Evolutionary conservation across 2,113 vertebrate genomes (phyloP).

Genomic region (Trochalopteron elliotii): DNA sequence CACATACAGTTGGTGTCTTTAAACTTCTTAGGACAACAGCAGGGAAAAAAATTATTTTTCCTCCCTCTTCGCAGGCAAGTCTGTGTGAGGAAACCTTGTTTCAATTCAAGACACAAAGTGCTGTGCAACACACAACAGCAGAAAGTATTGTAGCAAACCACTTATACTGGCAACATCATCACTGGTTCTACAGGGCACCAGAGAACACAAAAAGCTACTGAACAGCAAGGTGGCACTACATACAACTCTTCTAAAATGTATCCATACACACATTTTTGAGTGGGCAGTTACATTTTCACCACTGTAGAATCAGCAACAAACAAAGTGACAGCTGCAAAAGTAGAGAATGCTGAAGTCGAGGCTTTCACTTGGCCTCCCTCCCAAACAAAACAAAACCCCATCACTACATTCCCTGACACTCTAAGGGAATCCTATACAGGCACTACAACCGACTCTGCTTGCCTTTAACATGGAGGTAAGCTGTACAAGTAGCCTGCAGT

Average conservation of each 20-base stretch:
- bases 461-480: background rate
- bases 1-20: background rate
- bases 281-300: background rate
- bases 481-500: background rate
- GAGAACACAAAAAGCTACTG: background rate
- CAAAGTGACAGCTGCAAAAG: background rate
- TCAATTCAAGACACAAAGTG: background rate
- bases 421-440: background rate
- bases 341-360: background rate
- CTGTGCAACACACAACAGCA: background rate
- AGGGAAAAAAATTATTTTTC: background rate
- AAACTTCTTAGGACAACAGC: background rate
- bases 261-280: background rate
- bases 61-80: background rate
- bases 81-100: background rate
- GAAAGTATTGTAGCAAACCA: background rate
- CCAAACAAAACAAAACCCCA: background rate
- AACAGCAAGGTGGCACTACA: fast-evolving
- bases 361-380: background rate
- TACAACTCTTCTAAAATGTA: background rate
- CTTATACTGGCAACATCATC: background rate
- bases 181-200: background rate
- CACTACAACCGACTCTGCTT: background rate
- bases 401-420: background rate
- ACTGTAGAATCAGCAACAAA: background rate